A percentile compares a stretch with the other conserved stretches of the same genome.
These are phyloP conservation scores for Chionis minor DNA, from an alignment of 2,113 vertebrate species.

Conservation along the genomic window DNA sequence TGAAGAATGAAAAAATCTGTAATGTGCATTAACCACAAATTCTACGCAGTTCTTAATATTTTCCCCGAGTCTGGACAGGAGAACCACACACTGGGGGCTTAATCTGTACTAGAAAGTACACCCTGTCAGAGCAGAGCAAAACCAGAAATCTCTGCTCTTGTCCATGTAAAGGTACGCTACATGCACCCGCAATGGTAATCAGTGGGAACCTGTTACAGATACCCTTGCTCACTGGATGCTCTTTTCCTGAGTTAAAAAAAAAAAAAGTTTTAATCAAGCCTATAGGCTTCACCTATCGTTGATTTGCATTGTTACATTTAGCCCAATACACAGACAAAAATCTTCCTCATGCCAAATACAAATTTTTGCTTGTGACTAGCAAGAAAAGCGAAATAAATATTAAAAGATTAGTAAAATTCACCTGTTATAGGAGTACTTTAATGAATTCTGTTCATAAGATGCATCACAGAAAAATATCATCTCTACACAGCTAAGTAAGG, in stretches of 20 bases:
- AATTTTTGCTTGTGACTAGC: not conserved
- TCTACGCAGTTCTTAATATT: not conserved
- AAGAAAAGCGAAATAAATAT: not conserved
- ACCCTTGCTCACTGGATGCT: not conserved
- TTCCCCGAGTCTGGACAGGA: not conserved
- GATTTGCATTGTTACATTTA: not conserved
- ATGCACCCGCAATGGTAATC: not conserved
- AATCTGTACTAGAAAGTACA: not conserved
- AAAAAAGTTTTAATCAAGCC: not conserved
- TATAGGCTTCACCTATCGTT: not conserved
- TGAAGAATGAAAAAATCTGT: not conserved
- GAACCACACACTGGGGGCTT: fast-evolving
- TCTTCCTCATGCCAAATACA: not conserved
- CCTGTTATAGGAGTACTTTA: not conserved
- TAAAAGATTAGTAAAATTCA: not conserved
- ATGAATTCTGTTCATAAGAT: not conserved
- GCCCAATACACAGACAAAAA: not conserved
- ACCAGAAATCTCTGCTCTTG: not conserved
- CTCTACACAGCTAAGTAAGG: not conserved
- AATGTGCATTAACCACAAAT: fast-evolving
- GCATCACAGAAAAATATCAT: not conserved
- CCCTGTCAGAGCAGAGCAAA: not conserved
- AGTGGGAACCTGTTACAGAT: not conserved
- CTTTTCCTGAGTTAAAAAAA: not conserved
- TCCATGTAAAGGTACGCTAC: not conserved